Base-by-base conservation (phyloP, 2,888 invertebrate genomes). In the Nemotelus nigrinus region DNA sequence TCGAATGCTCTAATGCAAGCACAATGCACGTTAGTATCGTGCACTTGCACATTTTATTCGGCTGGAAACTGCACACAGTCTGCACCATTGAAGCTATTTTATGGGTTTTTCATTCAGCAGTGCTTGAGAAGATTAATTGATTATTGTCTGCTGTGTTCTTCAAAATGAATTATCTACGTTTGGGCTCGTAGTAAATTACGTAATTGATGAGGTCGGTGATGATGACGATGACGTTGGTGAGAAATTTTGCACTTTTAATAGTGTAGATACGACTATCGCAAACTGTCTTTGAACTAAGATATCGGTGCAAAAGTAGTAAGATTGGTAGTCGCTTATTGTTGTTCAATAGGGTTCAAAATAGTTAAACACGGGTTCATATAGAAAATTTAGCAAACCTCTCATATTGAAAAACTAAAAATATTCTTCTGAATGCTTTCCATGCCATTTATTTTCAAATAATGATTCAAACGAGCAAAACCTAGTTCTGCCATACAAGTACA, bases 81-180 rank as follows among this genome's bases (percentile, higher is more conserved):
- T 39, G 68, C 53, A 2, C 47, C 47, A 63, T n/a, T 63, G 48
- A 3, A 74, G 7, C 6, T 48, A 48, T 39, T 74, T 60, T 74
- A 74, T 60, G 60, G 60, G 47, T 60, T 63, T 74, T 74, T 39
- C 50, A 74, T 60, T 74, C 74, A 63, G 60, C 60, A 63, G 25
- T 25, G 25, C 74, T 74, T 48, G 47, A n/a, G 43, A 60, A 74
- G 74, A 74, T 74, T 74, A 74, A 74, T 74, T 74, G 74, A 74
- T 57, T 74, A 74, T 74, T 74, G 74, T 74, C 53, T 39, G 25
- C 25, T 25, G 63, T 48, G 63, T 63, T 63, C 45, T 74, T 74
- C 63, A 60, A 74, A 74, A 74, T 74, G 60, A 74, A 74, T 74
- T 74, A 60, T 63, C 70, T 55, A 55, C 53, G 53, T 8, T 53